Evolutionary conservation across 2,888 invertebrate genomes (phyloP).

Genomic region (Caenorhabditis parvicauda): DNA sequence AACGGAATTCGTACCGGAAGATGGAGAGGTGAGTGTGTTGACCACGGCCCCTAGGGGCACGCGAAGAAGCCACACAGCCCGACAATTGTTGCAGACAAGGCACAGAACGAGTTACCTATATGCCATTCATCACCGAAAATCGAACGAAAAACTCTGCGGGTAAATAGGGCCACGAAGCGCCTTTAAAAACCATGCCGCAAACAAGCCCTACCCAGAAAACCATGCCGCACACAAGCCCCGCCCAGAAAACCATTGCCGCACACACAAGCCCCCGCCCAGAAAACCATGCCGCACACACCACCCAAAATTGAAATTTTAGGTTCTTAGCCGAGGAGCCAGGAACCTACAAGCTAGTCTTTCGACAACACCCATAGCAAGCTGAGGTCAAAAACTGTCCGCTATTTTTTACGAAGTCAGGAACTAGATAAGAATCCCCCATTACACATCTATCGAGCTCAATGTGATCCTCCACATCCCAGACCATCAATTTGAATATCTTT

Average conservation of each 20-base stretch:
- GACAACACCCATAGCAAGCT: constrained; percentile 53
- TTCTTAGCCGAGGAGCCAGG: constrained; percentile 42
- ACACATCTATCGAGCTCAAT: too few relatives aligned
- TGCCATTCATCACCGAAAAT: too few relatives aligned
- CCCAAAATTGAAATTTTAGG: constrained; percentile 14
- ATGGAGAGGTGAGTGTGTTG: constrained; percentile 33
- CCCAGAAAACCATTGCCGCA: too few relatives aligned
- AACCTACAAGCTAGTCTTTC: constrained; percentile 53
- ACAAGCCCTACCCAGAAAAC: too few relatives aligned
- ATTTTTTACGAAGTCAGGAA: constrained; percentile 31
- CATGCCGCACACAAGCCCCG: too few relatives aligned
- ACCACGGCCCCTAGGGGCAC: neutral
- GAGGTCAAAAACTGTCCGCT: constrained; percentile 36
- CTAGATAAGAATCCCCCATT: too few relatives aligned
- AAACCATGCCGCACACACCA: neutral
- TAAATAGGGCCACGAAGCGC: too few relatives aligned
- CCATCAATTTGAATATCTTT: too few relatives aligned
- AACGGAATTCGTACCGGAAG: constrained; percentile 55
- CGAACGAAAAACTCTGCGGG: too few relatives aligned
- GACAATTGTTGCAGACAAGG: neutral
- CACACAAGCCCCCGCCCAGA: too few relatives aligned
- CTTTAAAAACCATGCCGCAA: too few relatives aligned
- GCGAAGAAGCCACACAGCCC: neutral
- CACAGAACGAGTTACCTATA: neutral
- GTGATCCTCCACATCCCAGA: too few relatives aligned